These are phyloP conservation scores for Hydropotes inermis DNA, from an alignment of 2,113 vertebrate species.

Conservation along the genomic window DNA sequence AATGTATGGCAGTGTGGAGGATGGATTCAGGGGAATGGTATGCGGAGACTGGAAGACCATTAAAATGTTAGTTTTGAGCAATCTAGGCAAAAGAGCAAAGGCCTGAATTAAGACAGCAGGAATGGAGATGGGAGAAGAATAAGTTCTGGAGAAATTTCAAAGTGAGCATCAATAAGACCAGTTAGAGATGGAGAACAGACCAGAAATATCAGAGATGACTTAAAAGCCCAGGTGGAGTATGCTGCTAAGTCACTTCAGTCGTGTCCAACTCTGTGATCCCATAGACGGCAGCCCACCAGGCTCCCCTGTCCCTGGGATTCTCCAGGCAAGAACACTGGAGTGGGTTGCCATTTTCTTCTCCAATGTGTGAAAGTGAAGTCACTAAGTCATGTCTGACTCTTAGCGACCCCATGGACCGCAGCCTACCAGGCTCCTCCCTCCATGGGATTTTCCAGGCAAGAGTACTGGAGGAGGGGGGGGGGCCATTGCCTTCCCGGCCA, in stretches of 20 bases:
- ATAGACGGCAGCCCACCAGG: too few species aligned
- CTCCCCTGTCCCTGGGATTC: too few species aligned
- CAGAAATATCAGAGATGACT: neutral
- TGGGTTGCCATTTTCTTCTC: too few species aligned
- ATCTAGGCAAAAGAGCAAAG: constrained; percentile 5
- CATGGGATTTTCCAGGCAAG: too few species aligned
- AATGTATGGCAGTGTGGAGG: neutral
- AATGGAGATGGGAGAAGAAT: neutral
- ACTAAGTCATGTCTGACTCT: too few species aligned
- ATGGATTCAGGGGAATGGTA: neutral
- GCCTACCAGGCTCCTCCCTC: too few species aligned
- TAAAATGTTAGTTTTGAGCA: neutral
- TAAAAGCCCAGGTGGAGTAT: neutral
- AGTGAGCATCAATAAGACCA: neutral
- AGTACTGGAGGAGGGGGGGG: too few species aligned
- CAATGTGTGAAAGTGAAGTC: too few species aligned
- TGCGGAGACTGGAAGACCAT: neutral
- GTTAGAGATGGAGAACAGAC: neutral
- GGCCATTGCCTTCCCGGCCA: neutral
- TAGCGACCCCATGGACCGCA: too few species aligned
- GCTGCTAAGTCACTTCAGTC: too few species aligned
- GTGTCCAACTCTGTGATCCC: too few species aligned
- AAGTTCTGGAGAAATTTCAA: constrained; percentile 32
- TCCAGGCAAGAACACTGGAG: too few species aligned
- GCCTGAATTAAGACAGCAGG: neutral